A percentile compares a stretch with the other conserved stretches of the same genome.
Conservation (phyloP, 53 echinoderm and acorn worm species). For the Mesocentrotus franciscanus region DNA sequence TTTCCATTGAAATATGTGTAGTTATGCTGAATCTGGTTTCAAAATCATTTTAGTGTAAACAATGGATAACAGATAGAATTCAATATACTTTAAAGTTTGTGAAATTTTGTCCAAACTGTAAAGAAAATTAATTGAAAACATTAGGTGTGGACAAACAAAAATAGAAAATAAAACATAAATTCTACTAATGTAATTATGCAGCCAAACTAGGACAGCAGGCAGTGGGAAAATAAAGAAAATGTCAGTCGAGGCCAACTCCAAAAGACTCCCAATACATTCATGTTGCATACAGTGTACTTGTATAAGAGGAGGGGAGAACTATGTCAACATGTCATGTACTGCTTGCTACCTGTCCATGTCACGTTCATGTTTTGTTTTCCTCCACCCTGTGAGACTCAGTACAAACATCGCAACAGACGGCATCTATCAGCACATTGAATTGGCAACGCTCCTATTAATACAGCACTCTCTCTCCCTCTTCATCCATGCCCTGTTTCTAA, state of each 20-base stretch:
- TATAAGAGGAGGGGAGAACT: neutral
- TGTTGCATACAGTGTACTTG: neutral
- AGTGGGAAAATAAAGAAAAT: too few relatives aligned
- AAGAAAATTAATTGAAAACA: too few relatives aligned
- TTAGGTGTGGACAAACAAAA: too few relatives aligned
- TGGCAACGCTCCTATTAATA: neutral
- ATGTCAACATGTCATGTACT: neutral
- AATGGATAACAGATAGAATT: too few relatives aligned
- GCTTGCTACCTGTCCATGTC: constrained; percentile 5
- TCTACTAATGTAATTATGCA: too few relatives aligned
- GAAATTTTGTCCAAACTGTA: too few relatives aligned
- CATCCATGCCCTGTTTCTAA: neutral
- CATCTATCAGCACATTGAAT: constrained; percentile 19
- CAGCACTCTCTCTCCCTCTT: constrained; percentile 6
- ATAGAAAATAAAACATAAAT: too few relatives aligned
- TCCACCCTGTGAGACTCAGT: neutral
- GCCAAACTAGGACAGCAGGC: too few relatives aligned
- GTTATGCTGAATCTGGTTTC: too few relatives aligned
- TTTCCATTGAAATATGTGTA: too few relatives aligned
- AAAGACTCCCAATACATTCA: neutral
- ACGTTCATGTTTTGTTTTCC: constrained; percentile 45
- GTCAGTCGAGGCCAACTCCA: neutral
- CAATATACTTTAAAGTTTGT: too few relatives aligned
- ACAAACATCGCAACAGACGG: constrained; percentile 23
- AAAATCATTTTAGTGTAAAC: too few relatives aligned